Evolutionary conservation across 2,888 invertebrate genomes (phyloP), one percentile per base, ranked within the genome.

Genomic region (Alviniconcha strummeri): DNA sequence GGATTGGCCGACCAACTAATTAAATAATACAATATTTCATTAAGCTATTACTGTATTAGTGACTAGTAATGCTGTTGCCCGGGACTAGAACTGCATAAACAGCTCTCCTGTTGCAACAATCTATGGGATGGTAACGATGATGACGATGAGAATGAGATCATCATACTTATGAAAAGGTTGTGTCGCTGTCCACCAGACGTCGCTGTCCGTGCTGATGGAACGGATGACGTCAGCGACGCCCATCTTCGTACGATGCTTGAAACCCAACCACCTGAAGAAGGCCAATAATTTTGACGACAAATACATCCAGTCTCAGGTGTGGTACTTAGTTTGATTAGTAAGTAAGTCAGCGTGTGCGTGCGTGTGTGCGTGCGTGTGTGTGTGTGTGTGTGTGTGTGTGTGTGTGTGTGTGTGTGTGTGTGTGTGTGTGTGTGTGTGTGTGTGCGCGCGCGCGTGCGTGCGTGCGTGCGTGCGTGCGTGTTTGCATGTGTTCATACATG

Each of bases 161-260:
- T 36, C 36, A 36, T 36, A 36, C 36, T 36, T 36, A 36, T 36
- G 3, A 36, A 36, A 36, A 1, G 36, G 36, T 0, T 36, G 36
- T 36, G 36, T 36, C 36, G 36, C 36, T 36, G 36, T 36, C 36
- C 36, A 36, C 6, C 86, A 93, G 93, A 92, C 91, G 84, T 93
- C 93, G 8, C 86, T 93, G 78, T 88, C 89, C 75, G 89, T 92
- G 56, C 85, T 93, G 79, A 92, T 93, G 92, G 92, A 93, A 80
- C 87, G 90, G 80, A 93, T 93, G 93, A 91, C 88, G 13, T 84
- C 90, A 11, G 88, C 93, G 4, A 87, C 90, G 17, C 93, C 93
- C 6, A 88, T 92, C 60, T 93, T 93, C 86, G 90, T 93, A 19
- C 89, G 93, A 57, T 93, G 93, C 84, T 88, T 93, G 81, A 93